Conservation (phyloP, 2,113 vertebrate genomes). For the Austrofundulus limnaeus region DNA sequence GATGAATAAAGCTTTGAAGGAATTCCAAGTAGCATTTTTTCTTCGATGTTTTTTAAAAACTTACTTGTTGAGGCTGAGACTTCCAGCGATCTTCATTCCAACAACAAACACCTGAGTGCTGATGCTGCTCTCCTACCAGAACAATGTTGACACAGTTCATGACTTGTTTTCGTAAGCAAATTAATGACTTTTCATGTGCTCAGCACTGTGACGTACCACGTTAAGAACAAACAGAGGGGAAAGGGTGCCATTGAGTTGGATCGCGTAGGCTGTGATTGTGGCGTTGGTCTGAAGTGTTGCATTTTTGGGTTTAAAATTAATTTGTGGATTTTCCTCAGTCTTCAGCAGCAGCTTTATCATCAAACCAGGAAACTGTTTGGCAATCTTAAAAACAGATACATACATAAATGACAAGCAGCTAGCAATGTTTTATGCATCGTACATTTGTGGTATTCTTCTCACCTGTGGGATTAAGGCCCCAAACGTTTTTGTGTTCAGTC, state of each 20-base stretch:
- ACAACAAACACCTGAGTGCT: conserved; percentile 61
- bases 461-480: conserved; percentile 74
- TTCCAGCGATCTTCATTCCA: conserved; percentile 62
- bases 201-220: conserved; percentile 60
- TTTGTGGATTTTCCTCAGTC: conserved; percentile 36
- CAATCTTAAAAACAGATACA: conserved; percentile 55
- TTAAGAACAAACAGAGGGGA: conserved; percentile 76
- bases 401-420: neutral
- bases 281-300: conserved; percentile 46
- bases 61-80: conserved; percentile 66
- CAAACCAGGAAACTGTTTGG: conserved; percentile 71
- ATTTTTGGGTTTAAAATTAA: conserved; percentile 64
- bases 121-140: conserved; percentile 48
- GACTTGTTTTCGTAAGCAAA: neutral
- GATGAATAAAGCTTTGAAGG: conserved; percentile 23
- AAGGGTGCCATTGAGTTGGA: conserved; percentile 72
- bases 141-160: neutral
- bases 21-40: conserved; percentile 9
- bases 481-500: conserved; percentile 75
- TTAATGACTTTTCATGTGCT: neutral
- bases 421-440: accelerated
- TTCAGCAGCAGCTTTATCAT: conserved; percentile 75
- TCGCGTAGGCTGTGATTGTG: conserved; percentile 71
- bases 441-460: neutral
- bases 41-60: neutral